Evolutionary conservation across 2,113 vertebrate species (phyloP), one percentile per base, ranked within the genome.

Genomic region (Prinia subflava): DNA sequence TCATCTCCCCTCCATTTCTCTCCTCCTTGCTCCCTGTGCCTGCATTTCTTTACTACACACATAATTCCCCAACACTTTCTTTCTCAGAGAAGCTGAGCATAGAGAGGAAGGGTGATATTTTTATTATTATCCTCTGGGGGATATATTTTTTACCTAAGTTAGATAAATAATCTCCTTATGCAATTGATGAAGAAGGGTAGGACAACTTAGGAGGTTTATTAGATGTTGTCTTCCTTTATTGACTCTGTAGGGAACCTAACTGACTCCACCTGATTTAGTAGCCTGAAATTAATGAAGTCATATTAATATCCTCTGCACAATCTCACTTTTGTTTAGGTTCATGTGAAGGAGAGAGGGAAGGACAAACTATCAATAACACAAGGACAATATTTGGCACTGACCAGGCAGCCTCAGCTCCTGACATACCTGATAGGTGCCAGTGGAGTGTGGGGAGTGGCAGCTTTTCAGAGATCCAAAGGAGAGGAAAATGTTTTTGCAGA

Each of bases 241-340:
- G 81, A 41, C 46, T 87, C 80, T 87, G 59, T 57, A 87, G 50
- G 73, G 42, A 89, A 55, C 73, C 60, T 49, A 84, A 81, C 19
- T 81, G 6, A 2, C 31, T 89, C 42, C 55, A 64, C 19, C 37
- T 78, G 50, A 84, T 87, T 91, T 89, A 65, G 80, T 49, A 74
- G 31, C 42, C 60, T 81, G 55, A 69, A 87, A 81, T 89, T 82
- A 90, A 93, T 78, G 74, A 91, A 87, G 42, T 39, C 35, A 42
- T 2, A 0, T 59, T 42, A 87, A 81, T 83, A 89, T 31, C 55
- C 50, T 86, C 83, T 83, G 71, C 63, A 87, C 41, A 62, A 49
- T 46, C 52, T 74, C 74, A 84, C 60, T 78, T 93, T 53, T 75
- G 21, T 88, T 83, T 86, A 79, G 44, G 41, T 31, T 64, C n/a